Evolutionary conservation across 2,888 invertebrate genomes (phyloP).

Genomic region (Troilus luridus): DNA sequence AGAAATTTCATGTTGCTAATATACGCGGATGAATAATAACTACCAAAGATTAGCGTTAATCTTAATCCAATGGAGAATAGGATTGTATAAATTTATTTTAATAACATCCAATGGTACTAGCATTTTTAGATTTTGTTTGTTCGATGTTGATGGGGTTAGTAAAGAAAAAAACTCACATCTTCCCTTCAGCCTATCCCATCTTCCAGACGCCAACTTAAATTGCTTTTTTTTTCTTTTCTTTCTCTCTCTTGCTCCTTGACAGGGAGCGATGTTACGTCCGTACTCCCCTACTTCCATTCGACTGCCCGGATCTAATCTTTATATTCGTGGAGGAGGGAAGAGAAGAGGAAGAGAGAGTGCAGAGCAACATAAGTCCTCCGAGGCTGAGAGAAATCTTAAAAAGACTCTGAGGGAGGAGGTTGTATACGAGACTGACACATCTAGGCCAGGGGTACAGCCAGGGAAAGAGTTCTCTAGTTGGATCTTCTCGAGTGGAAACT

Average conservation of each 20-base stretch:
- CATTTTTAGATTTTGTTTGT: no score
- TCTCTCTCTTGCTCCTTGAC: neutral
- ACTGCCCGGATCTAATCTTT: slow-evolving; percentile 18
- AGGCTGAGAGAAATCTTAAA: slow-evolving; percentile 31
- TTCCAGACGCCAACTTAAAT: slow-evolving; percentile 6
- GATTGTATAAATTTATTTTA: neutral
- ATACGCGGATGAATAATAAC: no score
- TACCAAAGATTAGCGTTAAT: no score
- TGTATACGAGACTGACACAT: slow-evolving; percentile 31
- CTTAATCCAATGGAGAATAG: no score
- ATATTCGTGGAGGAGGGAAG: neutral
- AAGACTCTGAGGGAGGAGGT: neutral
- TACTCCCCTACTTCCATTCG: neutral
- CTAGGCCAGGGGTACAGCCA: neutral
- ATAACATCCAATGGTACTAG: neutral
- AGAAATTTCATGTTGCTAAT: no score
- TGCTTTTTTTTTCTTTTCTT: slow-evolving; percentile 3
- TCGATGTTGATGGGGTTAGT: neutral
- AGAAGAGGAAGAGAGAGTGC: neutral
- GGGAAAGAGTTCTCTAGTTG: slow-evolving; percentile 23
- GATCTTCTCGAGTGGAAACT: neutral
- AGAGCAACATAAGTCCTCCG: slow-evolving; percentile 3
- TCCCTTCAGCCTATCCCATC: slow-evolving; percentile 3
- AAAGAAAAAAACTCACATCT: neutral
- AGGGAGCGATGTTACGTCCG: neutral